These are phyloP conservation scores for Hippopotamus amphibius DNA, from an alignment of 2,113 vertebrate genomes.

Conservation along the genomic window DNA sequence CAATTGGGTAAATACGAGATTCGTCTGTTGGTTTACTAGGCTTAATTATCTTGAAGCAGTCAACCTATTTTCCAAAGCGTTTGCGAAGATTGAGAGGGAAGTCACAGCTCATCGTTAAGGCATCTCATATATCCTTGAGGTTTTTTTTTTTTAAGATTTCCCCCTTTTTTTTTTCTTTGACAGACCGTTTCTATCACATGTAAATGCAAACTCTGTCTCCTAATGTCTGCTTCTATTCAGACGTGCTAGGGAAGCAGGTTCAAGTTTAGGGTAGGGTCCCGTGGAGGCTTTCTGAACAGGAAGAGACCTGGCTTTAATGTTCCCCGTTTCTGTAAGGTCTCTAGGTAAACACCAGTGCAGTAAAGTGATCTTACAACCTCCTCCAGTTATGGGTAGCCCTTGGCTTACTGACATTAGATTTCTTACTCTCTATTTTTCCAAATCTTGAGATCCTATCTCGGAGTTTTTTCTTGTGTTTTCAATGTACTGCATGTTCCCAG, in stretches of 20 bases:
- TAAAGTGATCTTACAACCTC: neutral
- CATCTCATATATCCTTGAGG: neutral
- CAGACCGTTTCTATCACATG: neutral
- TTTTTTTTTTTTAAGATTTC: neutral
- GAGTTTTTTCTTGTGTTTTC: slow-evolving; percentile 55
- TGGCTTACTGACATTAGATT: neutral
- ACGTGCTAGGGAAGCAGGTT: neutral
- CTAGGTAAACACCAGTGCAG: neutral
- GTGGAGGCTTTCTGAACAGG: neutral
- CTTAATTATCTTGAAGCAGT: neutral
- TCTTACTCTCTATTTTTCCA: slow-evolving; percentile 36
- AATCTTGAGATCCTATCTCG: slow-evolving; percentile 51
- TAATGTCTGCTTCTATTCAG: neutral
- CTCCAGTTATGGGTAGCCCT: neutral
- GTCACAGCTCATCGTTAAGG: neutral
- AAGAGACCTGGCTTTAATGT: neutral
- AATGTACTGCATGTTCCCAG: slow-evolving; percentile 53
- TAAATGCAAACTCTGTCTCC: neutral
- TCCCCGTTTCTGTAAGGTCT: neutral
- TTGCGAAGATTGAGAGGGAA: neutral
- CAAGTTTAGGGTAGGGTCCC: neutral
- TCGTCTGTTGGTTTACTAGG: neutral
- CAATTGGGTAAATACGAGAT: neutral
- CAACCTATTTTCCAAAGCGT: neutral
- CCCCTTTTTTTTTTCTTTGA: neutral